Evolutionary conservation across 2,113 vertebrate species (phyloP).

Genomic region (Pterocles orientalis): DNA sequence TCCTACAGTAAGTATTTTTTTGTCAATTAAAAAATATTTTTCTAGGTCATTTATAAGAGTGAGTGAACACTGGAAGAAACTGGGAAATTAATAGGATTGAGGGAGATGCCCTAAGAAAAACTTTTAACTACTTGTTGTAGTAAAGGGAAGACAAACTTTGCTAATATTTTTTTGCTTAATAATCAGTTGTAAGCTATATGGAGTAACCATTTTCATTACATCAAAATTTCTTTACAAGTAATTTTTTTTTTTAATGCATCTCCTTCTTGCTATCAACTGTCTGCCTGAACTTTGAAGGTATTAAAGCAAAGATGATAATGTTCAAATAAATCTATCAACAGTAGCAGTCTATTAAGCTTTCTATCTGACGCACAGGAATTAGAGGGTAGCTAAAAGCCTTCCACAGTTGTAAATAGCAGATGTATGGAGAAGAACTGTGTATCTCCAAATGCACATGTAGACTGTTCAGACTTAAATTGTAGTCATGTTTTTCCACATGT

Average conservation of each 20-base stretch:
- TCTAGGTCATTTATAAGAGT: not conserved
- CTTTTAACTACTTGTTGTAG: not conserved
- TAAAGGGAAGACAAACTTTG: not conserved
- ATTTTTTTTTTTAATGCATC: not conserved
- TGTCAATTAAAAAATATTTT: not conserved
- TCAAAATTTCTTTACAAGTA: not conserved
- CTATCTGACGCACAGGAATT: not conserved
- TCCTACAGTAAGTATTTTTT: not conserved
- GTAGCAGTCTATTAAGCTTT: not conserved
- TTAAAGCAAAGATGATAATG: not conserved
- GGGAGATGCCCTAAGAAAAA: not conserved
- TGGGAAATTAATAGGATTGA: not conserved
- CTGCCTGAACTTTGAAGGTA: not conserved
- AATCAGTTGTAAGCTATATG: not conserved
- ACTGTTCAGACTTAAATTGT: not conserved
- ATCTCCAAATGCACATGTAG: not conserved
- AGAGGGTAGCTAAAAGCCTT: not conserved
- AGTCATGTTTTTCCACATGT: not conserved
- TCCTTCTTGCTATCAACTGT: not conserved
- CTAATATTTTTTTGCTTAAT: not conserved
- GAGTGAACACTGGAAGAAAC: not conserved
- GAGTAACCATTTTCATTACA: not conserved
- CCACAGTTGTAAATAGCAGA: not conserved
- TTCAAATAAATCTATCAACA: not conserved
- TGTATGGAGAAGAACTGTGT: not conserved